phyloP scores from a whole-genome alignment of 64 coral and sea anemone species.

The Dendrophyllia cribrosa region DNA sequence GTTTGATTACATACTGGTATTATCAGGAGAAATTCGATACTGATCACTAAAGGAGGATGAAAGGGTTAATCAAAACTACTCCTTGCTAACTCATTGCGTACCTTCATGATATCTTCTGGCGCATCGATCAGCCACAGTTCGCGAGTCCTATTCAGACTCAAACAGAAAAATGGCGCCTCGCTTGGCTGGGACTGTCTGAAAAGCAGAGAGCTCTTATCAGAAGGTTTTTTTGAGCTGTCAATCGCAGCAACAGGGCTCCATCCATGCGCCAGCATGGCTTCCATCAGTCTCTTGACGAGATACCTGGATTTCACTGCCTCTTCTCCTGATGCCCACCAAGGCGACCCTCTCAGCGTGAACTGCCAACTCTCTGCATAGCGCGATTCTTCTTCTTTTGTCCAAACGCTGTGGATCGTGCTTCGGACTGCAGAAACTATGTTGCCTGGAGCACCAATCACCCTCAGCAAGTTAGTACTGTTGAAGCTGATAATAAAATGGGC shows the following conservation, averaged over 20 bases:
- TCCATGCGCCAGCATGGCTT: conserved; percentile 37
- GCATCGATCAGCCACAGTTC: conserved; percentile 90
- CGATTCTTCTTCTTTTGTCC: conserved; percentile 59
- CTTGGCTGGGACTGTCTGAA: conserved; percentile 71
- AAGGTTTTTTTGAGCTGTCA: conserved; percentile 27
- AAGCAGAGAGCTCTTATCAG: conserved; percentile 79
- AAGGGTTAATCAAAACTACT: too few species aligned
- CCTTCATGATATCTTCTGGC: conserved; percentile 39
- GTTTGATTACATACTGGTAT: too few species aligned
- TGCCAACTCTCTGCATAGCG: conserved; percentile 59
- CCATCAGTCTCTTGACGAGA: conserved; percentile 40
- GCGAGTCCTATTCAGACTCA: conserved; percentile 83
- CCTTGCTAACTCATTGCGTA: background rate
- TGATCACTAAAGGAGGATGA: too few species aligned
- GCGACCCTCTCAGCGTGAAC: conserved; percentile 69
- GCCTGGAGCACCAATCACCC: conserved; percentile 48
- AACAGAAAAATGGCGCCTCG: conserved; percentile 67
- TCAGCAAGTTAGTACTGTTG: conserved; percentile 44
- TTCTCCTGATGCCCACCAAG: conserved; percentile 62
- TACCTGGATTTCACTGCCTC: conserved; percentile 65
- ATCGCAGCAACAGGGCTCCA: conserved; percentile 29
- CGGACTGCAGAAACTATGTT: conserved; percentile 36
- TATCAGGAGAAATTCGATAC: too few species aligned
- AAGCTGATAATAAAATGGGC: conserved; percentile 52
- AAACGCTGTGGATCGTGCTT: conserved; percentile 24